Conservation (phyloP, 2,797 vertebrate genomes). For the Astyanax mexicanus region DNA sequence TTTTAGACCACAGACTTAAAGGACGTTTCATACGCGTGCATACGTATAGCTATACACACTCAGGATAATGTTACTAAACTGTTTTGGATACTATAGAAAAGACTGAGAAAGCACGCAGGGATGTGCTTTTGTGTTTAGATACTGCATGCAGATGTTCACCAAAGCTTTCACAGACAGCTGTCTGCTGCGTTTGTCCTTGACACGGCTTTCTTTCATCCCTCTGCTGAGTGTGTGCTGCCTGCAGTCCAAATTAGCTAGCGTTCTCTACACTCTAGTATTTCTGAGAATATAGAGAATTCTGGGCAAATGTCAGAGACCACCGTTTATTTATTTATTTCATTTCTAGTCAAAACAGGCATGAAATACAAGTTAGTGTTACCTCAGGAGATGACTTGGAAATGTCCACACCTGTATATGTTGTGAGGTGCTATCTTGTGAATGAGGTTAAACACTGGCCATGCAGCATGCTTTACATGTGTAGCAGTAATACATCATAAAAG, state of each 20-base stretch:
- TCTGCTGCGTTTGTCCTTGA: slow-evolving; percentile 26
- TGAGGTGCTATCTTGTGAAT: too few species aligned
- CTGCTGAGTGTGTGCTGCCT: background rate
- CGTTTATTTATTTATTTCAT: too few species aligned
- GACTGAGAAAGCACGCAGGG: slow-evolving; percentile 15
- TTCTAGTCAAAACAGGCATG: too few species aligned
- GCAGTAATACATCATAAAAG: too few species aligned
- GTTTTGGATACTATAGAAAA: background rate
- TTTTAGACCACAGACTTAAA: slow-evolving; percentile 51
- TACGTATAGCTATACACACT: slow-evolving; percentile 8
- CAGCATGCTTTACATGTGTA: too few species aligned
- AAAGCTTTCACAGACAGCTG: background rate
- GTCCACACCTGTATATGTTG: too few species aligned
- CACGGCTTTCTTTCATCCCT: background rate
- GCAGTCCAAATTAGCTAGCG: background rate
- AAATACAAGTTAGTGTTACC: too few species aligned
- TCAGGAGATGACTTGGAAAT: too few species aligned
- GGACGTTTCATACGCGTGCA: slow-evolving; percentile 42
- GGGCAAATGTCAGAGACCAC: too few species aligned
- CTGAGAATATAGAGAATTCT: background rate
- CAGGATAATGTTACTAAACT: background rate
- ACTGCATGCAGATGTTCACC: slow-evolving; percentile 1
- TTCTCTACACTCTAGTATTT: background rate
- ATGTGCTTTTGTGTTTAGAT: slow-evolving; percentile 1
- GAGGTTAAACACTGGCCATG: too few species aligned